phyloP scores from a whole-genome alignment of 2,797 vertebrate genomes.

The Lepidocolaptes lacrymiger region DNA sequence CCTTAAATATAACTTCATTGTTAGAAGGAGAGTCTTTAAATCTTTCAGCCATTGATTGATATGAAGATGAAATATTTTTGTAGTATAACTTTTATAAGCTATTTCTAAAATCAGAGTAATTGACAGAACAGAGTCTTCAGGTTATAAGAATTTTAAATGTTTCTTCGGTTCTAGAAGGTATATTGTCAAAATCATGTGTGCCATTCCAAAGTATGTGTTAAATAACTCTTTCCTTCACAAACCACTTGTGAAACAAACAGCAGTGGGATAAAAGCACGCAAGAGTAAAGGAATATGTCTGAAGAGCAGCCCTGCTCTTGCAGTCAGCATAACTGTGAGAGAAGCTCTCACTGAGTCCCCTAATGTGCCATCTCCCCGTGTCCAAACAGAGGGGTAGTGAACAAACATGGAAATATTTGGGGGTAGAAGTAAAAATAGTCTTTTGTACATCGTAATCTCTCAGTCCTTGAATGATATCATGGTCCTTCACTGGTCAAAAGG shows the following conservation, averaged over 20 bases:
- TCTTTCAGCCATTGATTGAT: conserved; percentile 61
- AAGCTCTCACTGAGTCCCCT: neutral
- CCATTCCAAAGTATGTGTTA: conserved; percentile 61
- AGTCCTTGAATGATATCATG: conserved; percentile 34
- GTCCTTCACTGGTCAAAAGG: neutral
- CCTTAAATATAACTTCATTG: neutral
- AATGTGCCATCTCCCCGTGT: neutral
- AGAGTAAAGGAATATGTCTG: neutral
- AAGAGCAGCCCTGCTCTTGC: neutral
- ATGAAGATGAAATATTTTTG: conserved; percentile 64
- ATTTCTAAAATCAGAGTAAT: conserved; percentile 51
- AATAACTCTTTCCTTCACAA: conserved; percentile 30
- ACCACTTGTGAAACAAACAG: neutral
- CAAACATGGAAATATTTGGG: conserved; percentile 31
- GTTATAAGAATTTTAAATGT: conserved; percentile 16
- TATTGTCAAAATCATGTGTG: conserved; percentile 44
- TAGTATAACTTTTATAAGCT: conserved; percentile 65
- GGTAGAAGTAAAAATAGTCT: conserved; percentile 36
- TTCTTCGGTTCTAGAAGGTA: conserved; percentile 20
- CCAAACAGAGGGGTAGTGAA: neutral
- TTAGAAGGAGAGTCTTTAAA: conserved; percentile 42
- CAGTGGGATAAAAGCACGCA: neutral
- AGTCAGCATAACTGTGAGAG: neutral
- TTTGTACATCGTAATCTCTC: conserved; percentile 45
- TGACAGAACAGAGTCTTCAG: conserved; percentile 35